Conservation (phyloP, 2,888 invertebrate species). For the Cancer borealis region DNA sequence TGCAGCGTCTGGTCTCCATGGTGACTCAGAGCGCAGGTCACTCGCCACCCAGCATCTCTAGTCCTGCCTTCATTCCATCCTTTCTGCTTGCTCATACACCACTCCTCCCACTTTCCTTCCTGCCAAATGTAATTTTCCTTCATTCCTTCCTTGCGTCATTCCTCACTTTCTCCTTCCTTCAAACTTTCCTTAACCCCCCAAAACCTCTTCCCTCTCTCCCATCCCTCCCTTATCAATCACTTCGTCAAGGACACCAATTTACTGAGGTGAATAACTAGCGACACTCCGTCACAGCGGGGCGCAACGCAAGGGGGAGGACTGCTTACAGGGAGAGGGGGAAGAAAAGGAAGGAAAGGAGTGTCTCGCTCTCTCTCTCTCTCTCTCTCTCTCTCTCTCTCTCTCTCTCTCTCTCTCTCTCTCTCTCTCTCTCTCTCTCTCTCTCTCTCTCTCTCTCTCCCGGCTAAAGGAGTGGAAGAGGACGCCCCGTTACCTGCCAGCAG, state of each 20-base stretch:
- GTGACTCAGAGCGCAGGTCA: background rate
- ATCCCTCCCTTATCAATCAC: background rate
- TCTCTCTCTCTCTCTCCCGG: background rate
- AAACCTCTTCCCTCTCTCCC: background rate
- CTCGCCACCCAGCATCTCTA: background rate
- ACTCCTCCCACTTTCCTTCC: background rate
- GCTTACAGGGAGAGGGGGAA: background rate
- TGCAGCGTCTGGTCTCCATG: background rate
- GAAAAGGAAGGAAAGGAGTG: background rate
- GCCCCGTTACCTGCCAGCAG: background rate
- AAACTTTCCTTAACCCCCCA: too few relatives aligned
- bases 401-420: constrained; percentile 38
- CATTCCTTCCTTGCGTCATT: background rate
- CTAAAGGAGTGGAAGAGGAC: background rate
- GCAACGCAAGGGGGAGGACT: background rate
- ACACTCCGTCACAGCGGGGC: background rate
- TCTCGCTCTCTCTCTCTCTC: background rate
- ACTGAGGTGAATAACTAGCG: background rate
- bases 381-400: constrained; percentile 2
- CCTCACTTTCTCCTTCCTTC: too few relatives aligned
- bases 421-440: constrained; percentile 52
- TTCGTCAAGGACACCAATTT: background rate
- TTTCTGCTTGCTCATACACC: too few relatives aligned
- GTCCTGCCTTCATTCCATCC: background rate
- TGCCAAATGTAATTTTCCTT: background rate